Percentiles rank a stretch among this genome's conserved stretches.
phyloP scores from a whole-genome alignment of 2,888 invertebrate species.

The Ichneumoninae sp. region DNA sequence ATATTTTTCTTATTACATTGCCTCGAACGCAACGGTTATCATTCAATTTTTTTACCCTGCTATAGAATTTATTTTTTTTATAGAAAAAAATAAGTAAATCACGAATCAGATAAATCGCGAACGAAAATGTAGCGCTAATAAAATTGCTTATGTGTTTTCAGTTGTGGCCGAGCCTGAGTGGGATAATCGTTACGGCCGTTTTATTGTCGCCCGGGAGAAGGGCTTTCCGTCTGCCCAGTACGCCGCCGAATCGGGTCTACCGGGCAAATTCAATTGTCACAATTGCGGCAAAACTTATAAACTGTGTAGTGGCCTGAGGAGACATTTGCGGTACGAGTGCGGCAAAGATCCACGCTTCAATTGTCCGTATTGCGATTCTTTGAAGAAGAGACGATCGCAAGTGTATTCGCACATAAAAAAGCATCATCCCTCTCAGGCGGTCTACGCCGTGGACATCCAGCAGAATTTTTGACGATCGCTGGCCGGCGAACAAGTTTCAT shows the following conservation, averaged over 20 bases:
- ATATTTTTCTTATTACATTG: not conserved
- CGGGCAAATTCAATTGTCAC: constrained; percentile 12
- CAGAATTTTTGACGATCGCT: not conserved
- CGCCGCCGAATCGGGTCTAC: not conserved
- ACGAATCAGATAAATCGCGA: not conserved
- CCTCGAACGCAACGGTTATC: too few species aligned
- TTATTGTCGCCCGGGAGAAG: constrained; percentile 31
- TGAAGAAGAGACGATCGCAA: constrained; percentile 75
- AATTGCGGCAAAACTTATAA: constrained; percentile 59
- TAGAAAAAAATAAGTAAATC: too few species aligned
- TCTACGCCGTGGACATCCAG: constrained; percentile 74
- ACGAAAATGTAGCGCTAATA: not conserved
- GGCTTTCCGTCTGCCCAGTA: not conserved
- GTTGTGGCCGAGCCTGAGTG: constrained; percentile 6
- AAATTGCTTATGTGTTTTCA: constrained; percentile 40
- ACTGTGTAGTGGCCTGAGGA: constrained; percentile 46
- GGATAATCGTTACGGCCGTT: constrained; percentile 1
- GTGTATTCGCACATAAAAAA: constrained; percentile 77
- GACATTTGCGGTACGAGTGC: constrained; percentile 76
- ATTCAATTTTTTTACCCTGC: too few species aligned
- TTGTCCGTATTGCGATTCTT: constrained; percentile 78
- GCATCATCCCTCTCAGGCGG: constrained; percentile 70
- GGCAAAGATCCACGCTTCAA: constrained; percentile 79
- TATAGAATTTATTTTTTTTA: too few species aligned
- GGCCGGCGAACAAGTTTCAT: too few species aligned